A percentile compares a stretch with the other conserved stretches of the same genome.
These are phyloP conservation scores for Ctenomys sociabilis DNA, from an alignment of 2,113 vertebrate genomes.

Conservation along the genomic window DNA sequence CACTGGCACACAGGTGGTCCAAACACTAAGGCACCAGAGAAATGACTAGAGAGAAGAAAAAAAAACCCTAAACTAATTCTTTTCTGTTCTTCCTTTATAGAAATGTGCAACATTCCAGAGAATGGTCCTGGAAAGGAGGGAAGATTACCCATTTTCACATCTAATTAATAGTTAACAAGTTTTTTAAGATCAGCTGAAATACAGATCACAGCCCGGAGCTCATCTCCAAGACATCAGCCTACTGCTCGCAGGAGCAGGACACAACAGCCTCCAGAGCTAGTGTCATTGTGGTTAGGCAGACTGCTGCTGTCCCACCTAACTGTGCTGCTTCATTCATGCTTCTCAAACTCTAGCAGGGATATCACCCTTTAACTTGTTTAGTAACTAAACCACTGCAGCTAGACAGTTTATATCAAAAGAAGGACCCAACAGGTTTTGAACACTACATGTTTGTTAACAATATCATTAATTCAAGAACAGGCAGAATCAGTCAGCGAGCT, in stretches of 20 bases:
- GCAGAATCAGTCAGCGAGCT: neutral
- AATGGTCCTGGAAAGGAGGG: neutral
- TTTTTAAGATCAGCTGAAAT: conserved; percentile 56
- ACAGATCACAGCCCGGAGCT: conserved; percentile 60
- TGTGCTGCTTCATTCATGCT: conserved; percentile 1
- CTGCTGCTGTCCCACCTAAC: conserved; percentile 10
- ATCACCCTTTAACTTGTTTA: conserved; percentile 72
- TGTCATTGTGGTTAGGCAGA: conserved; percentile 49
- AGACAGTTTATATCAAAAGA: conserved; percentile 33
- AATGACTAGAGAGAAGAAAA: neutral
- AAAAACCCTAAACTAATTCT: neutral
- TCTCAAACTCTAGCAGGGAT: conserved; percentile 36
- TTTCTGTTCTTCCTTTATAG: neutral
- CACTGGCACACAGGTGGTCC: neutral
- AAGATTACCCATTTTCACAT: neutral
- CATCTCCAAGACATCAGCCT: conserved; percentile 61
- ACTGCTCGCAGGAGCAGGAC: neutral
- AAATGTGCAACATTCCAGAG: conserved; percentile 25
- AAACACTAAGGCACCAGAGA: conserved; percentile 20
- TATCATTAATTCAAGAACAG: conserved; percentile 50
- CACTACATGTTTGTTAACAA: conserved; percentile 63
- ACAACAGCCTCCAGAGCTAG: conserved; percentile 25
- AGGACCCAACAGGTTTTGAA: conserved; percentile 74
- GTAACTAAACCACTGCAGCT: conserved; percentile 74
- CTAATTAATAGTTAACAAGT: conserved; percentile 61